Evolutionary conservation across 2,888 invertebrate genomes (phyloP).

Genomic region (Prionchulus punctatus): DNA sequence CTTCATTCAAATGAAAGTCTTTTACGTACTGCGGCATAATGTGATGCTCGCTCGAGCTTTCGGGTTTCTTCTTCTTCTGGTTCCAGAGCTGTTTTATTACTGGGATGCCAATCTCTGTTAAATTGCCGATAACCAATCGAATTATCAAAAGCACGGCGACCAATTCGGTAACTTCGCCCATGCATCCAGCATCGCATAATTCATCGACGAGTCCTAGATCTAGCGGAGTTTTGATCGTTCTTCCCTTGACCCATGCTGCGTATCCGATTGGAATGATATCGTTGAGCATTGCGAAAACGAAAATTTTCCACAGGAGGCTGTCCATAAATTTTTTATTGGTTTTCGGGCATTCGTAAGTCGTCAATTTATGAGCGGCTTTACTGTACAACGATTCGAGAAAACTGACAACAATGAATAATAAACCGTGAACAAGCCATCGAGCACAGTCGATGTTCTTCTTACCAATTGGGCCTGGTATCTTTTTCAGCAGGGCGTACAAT

Average conservation of each 20-base stretch:
- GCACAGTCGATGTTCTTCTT: background rate
- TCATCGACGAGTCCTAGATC: background rate
- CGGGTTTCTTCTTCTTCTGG: too few species aligned
- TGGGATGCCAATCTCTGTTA: background rate
- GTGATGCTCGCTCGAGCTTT: too few species aligned
- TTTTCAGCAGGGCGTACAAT: background rate
- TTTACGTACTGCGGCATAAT: background rate
- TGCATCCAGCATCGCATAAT: constrained; percentile 3
- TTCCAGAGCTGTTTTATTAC: too few species aligned
- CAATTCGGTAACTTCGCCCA: background rate
- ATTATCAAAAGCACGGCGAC: background rate
- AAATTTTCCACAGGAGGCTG: constrained; percentile 1
- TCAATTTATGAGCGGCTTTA: background rate
- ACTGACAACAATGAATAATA: background rate
- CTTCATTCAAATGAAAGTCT: background rate
- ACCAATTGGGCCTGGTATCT: background rate
- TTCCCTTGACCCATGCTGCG: constrained; percentile 1
- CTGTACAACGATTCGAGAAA: background rate
- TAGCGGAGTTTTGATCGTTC: constrained; percentile 1
- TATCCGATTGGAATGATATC: constrained; percentile 4
- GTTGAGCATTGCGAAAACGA: background rate
- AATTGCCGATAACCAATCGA: background rate
- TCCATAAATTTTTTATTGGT: background rate
- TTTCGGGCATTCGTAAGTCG: background rate
- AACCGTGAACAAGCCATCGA: constrained; percentile 2